Evolutionary conservation across 92 coral and sea anemone genomes (phyloP), one percentile per base, ranked within the genome.

Genomic region (Diadumene lineata): DNA sequence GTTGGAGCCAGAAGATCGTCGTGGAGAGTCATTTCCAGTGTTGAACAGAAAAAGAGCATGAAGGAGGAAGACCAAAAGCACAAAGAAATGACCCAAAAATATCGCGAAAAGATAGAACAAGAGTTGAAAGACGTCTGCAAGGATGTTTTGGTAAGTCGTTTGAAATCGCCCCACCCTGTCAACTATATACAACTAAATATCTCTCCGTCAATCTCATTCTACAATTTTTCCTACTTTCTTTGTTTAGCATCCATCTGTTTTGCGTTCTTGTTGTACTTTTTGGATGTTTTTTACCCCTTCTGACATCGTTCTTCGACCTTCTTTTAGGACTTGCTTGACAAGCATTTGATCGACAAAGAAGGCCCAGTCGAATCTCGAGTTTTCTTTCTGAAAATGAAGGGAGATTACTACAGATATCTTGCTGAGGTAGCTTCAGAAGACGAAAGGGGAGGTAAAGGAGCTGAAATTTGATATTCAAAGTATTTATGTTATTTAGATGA

Each of bases 1-100:
- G 98, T 94, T 23, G 98, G 98, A 58, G 98, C 98, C 43, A 92
- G 86, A 75, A 92, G 98, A 50, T 86, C 98, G 22, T 87, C 98
- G 26, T 94, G 98, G 98, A 87, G 98, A 62, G 97, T 94, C 65
- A 81, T 94, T 53, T 71, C 94, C 43, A 90, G 94, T 70, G 70
- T 94, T 69, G 96, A 92, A 61, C 83, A 81, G 53, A 94, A 94
- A 65, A 58, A 81, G 17, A 17, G 10, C 58, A 13, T 23, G 2
- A 53, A 58, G 1, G 82, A 55, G 0, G 67, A 57, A 68, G 87
- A 72, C 7, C 79, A 69, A 27, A 92, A 84, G 69, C 62, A 56
- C 73, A 21, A 56, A 51, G 72, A 75, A 77, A 56, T 69, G 75
- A 82, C 86, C 4, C 62, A 58, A 73, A 60, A 60, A 26, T 90